Conservation (phyloP, 2,113 vertebrate species). For the Heloderma charlesbogerti region DNA sequence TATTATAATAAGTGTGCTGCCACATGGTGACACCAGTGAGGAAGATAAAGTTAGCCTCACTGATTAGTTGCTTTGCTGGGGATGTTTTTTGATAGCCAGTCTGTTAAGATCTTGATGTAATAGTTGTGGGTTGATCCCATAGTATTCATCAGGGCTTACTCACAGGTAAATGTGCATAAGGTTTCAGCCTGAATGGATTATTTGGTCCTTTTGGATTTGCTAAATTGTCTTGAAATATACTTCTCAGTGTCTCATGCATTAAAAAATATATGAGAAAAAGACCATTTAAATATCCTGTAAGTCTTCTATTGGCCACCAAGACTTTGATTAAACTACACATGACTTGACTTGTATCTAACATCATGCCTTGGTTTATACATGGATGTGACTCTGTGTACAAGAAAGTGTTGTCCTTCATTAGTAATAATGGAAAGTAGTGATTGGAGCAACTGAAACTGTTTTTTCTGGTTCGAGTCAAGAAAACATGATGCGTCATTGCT, state of each 20-base stretch:
- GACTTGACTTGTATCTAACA: fast-evolving
- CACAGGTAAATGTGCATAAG: background rate
- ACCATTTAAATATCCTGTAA: background rate
- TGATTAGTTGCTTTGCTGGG: background rate
- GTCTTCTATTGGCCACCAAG: background rate
- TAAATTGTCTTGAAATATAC: background rate
- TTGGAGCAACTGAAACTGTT: conserved; percentile 8
- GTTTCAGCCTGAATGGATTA: background rate
- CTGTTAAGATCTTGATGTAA: background rate
- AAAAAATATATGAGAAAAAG: background rate
- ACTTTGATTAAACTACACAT: background rate
- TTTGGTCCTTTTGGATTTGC: background rate
- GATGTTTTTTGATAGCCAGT: background rate
- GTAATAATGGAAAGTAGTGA: background rate
- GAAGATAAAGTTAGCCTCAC: background rate
- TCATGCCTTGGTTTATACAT: background rate
- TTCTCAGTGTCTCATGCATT: fast-evolving
- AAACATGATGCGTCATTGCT: background rate
- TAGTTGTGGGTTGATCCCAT: background rate
- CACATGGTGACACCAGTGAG: background rate
- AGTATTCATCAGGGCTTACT: background rate
- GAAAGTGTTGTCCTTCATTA: background rate
- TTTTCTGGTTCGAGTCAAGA: conserved; percentile 21
- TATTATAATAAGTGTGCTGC: background rate
- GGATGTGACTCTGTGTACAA: background rate